phyloP scores from a whole-genome alignment of 2,888 invertebrate genomes.

The Drosophila anomalata region DNA sequence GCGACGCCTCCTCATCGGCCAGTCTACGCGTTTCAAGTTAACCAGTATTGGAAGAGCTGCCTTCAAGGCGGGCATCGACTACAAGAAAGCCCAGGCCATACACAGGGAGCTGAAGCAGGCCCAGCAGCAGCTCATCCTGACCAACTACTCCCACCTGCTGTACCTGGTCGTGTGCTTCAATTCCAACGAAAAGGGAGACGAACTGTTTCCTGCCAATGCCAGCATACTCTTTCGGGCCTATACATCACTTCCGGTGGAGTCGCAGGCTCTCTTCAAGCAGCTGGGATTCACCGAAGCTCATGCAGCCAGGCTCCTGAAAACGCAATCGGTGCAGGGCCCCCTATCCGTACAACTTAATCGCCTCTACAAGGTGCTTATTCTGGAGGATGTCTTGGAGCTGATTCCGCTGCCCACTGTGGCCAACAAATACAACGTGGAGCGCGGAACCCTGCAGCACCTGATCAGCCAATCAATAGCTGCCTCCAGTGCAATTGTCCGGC shows the following conservation, averaged over 20 bases:
- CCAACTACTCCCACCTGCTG: constrained; percentile 93
- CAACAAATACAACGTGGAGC: constrained; percentile 88
- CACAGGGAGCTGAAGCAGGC: constrained; percentile 90
- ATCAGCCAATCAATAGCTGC: constrained; percentile 89
- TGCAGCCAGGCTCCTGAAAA: constrained; percentile 88
- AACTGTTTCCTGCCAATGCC: constrained; percentile 87
- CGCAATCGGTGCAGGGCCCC: constrained; percentile 86
- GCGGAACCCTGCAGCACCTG: constrained; percentile 92
- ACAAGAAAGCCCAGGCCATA: constrained; percentile 89
- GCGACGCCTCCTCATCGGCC: constrained; percentile 79
- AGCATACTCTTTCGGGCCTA: constrained; percentile 85
- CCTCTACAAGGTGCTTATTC: constrained; percentile 93
- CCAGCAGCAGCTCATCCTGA: constrained; percentile 90
- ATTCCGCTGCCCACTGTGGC: constrained; percentile 88
- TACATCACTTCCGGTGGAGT: constrained; percentile 86
- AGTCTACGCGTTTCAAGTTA: constrained; percentile 85
- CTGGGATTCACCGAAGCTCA: constrained; percentile 92
- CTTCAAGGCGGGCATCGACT: constrained; percentile 93
- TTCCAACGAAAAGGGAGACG: constrained; percentile 84
- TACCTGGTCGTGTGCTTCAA: constrained; percentile 88
- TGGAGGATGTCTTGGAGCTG: constrained; percentile 91
- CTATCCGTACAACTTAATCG: constrained; percentile 86
- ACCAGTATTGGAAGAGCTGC: constrained; percentile 91
- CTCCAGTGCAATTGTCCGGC: constrained; percentile 90
- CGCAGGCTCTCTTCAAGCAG: constrained; percentile 88